Percentiles rank a stretch among this genome's conserved stretches.
phyloP scores from a whole-genome alignment of 2,888 invertebrate genomes.

The Rotaria socialis region DNA sequence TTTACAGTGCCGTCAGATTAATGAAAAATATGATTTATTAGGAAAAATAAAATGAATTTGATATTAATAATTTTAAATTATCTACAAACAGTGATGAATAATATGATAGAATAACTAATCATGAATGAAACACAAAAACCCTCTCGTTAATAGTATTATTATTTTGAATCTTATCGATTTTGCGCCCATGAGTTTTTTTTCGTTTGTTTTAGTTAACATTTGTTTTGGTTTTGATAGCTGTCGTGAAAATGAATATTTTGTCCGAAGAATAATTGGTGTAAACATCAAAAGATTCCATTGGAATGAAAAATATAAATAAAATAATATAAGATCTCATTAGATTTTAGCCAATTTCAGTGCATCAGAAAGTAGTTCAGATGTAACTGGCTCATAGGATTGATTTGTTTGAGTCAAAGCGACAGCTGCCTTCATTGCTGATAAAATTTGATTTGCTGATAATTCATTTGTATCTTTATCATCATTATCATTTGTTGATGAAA shows the following conservation, averaged over 20 bases:
- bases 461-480: neutral
- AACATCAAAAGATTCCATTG: neutral
- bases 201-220: neutral
- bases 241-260: neutral
- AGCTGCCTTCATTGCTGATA: conserved; percentile 5
- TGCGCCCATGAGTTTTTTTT: no score
- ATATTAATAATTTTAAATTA: neutral
- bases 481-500: neutral
- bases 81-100: neutral
- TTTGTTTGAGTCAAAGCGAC: neutral
- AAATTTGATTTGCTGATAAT: neutral
- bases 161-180: neutral
- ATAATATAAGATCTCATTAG: neutral
- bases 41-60: neutral
- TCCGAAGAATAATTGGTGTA: neutral
- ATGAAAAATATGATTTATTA: neutral
- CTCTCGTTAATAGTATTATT: neutral
- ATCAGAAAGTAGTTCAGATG: neutral
- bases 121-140: neutral
- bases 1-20: no score
- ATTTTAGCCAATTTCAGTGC: neutral
- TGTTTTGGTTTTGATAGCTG: neutral
- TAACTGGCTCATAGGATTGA: neutral
- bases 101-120: neutral
- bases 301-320: neutral